Base-by-base conservation (phyloP, 1,140 invertebrate species). In the Solenopsis fugax region DNA sequence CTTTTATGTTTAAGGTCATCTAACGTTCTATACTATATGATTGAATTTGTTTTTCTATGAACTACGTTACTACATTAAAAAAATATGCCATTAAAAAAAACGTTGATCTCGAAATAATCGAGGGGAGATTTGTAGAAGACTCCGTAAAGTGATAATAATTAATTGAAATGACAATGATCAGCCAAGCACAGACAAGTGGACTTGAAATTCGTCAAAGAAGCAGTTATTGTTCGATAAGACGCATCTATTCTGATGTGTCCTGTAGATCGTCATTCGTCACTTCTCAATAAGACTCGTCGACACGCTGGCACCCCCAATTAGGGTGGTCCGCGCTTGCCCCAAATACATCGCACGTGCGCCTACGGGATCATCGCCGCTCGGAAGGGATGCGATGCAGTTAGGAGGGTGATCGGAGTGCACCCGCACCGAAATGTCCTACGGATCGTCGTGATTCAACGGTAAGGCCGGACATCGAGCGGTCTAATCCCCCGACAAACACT, bases 401-500 rank as follows among this genome's bases (percentile, higher is more conserved):
- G 24, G 16, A 34, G 72, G 82, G 64, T 82, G 76, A 67, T 67
- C 85, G 65, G 56, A 72, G 60, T 69, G 77, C 34, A 85, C 65
- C 52, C 41, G 69, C 24, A 84, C 86, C 54, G 78, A 88, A 86
- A 91, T 76, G 52, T 78, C 52, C 52, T 67, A 69, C 12, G 54
- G 41, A 64, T 77, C 52, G 76, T 54, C 76, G 72, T 73, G 88
- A 85, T 87, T 89, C 85, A 65, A 87, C 78, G 18, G 12, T 69
- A 85, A 69, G 86, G 85, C 77, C 64, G 77, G 89, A 88, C 92
- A 90, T 91, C 87, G 86, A 86, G 69, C 67, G 80, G 87, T 81
- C 92, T 93, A 93, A 93, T 93, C 92, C 90, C 89, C 91, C 72
- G 88, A 88, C 91, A 93, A 93, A 93, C 92, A 93, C 92, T 93